Evolutionary conservation across 2,797 vertebrate genomes (phyloP).

Genomic region (Ceyx erithaca): DNA sequence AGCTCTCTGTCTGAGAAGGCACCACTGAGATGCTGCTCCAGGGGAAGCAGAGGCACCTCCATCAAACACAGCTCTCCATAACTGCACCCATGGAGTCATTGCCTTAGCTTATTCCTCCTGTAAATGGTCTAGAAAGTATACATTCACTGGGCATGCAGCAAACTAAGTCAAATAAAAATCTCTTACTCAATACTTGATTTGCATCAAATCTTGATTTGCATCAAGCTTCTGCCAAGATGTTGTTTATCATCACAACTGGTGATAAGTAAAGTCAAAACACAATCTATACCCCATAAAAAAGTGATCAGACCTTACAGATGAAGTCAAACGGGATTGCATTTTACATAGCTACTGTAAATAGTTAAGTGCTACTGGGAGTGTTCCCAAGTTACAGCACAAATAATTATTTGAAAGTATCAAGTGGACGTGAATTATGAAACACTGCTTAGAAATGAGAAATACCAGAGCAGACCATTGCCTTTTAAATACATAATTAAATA

Average conservation of each 20-base stretch:
- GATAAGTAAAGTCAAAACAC: not conserved
- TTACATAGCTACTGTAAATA: not conserved
- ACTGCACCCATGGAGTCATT: not conserved
- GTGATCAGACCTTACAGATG: not conserved
- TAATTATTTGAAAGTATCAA: not conserved
- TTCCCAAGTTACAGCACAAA: not conserved
- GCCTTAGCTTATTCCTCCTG: not conserved
- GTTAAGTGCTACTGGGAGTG: not conserved
- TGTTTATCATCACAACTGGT: not conserved
- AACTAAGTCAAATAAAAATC: not conserved
- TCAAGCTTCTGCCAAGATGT: not conserved
- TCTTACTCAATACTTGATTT: not conserved
- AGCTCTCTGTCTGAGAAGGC: accelerated
- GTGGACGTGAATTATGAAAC: not conserved
- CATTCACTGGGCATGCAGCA: not conserved
- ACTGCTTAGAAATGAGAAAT: not conserved
- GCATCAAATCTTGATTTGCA: not conserved
- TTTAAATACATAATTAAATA: not conserved
- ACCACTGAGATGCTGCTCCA: accelerated
- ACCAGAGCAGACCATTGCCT: not conserved
- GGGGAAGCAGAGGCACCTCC: not conserved
- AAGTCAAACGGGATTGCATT: not conserved
- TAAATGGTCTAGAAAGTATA: not conserved
- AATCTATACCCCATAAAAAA: not conserved
- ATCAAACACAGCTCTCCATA: not conserved